Conservation (phyloP, 2,113 vertebrate genomes). For the Tupaia chinensis region DNA sequence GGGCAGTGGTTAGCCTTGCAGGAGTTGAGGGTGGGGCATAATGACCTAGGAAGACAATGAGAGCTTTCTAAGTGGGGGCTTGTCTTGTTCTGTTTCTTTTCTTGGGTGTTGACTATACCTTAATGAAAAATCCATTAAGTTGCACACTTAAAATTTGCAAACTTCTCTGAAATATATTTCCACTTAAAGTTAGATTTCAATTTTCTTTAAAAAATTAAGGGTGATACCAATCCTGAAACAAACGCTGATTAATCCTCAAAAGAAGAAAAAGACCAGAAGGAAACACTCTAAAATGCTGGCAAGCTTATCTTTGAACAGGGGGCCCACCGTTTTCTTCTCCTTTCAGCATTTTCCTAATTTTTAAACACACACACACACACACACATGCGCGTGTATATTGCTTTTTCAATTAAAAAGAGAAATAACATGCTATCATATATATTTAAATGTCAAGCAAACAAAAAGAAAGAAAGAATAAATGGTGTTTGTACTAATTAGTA, state of each 20-base stretch:
- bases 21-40: not conserved
- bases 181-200: no score
- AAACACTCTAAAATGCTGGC: not conserved
- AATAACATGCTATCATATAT: not conserved
- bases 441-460: not conserved
- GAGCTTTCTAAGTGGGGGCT: fast-evolving
- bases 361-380: not conserved
- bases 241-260: not conserved
- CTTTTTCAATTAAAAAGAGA: not conserved
- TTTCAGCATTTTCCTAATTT: not conserved
- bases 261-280: not conserved
- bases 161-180: not conserved
- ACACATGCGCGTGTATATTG: no score
- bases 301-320: not conserved
- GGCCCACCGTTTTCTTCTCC: fast-evolving
- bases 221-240: not conserved
- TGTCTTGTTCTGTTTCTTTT: not conserved
- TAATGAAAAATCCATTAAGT: not conserved
- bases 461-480: no score
- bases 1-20: fast-evolving
- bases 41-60: not conserved
- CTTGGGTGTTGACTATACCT: not conserved
- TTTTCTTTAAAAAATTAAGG: not conserved
- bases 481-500: fast-evolving
- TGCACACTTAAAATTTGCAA: no score